A percentile compares a stretch with the other conserved stretches of the same genome.
Conservation (phyloP, 2,888 invertebrate genomes). For the Pantelozetes paolii region DNA sequence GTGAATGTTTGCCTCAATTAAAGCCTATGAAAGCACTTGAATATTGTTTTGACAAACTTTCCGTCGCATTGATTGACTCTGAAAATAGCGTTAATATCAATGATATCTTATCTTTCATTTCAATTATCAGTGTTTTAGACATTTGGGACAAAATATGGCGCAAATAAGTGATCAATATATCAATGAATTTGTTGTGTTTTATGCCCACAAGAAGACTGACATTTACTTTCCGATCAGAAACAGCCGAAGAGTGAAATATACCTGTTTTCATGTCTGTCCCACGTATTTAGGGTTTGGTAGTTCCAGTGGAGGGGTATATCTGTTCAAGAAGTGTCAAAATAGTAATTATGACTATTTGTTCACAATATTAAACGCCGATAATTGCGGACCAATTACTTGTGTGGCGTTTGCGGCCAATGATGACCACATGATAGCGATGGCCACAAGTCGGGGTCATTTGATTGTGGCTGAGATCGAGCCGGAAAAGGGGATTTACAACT, state of each 20-base stretch:
- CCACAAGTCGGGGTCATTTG: slow-evolving; percentile 2
- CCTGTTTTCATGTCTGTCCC: slow-evolving; percentile 48
- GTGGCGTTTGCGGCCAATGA: slow-evolving; percentile 31
- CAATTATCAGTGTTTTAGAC: too few species aligned
- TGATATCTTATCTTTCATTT: too few species aligned
- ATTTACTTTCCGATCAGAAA: slow-evolving; percentile 20
- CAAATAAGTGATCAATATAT: neutral
- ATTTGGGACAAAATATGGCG: neutral
- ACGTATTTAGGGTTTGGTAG: slow-evolving; percentile 47
- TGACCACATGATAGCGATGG: slow-evolving; percentile 11
- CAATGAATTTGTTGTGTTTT: neutral
- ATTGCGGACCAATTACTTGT: slow-evolving; percentile 21
- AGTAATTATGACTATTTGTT: neutral
- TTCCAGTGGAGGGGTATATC: slow-evolving; percentile 48
- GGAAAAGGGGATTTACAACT: neutral
- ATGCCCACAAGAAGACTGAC: neutral
- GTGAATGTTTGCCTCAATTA: too few species aligned
- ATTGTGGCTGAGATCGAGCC: neutral
- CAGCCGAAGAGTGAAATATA: slow-evolving; percentile 44
- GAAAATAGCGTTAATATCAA: too few species aligned
- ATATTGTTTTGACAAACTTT: too few species aligned
- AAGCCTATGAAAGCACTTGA: too few species aligned
- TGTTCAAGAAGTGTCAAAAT: slow-evolving; percentile 43
- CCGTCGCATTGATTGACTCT: too few species aligned
- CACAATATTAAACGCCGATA: slow-evolving; percentile 24